Percentiles rank a stretch among this genome's conserved stretches.
Conservation (phyloP, 2,113 vertebrate species). For the Lanius collurio region DNA sequence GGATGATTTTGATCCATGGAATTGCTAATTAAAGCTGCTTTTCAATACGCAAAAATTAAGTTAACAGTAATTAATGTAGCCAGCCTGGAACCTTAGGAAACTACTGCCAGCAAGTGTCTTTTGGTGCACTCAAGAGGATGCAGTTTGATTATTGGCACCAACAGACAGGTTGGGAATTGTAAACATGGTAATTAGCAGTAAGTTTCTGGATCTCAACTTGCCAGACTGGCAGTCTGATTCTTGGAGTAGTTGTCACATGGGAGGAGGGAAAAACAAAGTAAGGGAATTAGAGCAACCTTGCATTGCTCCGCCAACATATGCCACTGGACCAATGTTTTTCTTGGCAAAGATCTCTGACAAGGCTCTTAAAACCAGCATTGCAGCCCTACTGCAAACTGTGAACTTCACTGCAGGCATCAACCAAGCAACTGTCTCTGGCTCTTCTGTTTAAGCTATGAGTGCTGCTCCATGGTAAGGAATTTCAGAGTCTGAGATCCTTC, state of each 20-base stretch:
- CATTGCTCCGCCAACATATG: conserved; percentile 68
- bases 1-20: conserved; percentile 60
- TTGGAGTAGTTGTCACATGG: conserved; percentile 66
- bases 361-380: conserved; percentile 54
- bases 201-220: conserved; percentile 77
- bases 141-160: conserved; percentile 73
- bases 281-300: conserved; percentile 73
- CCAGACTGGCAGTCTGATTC: conserved; percentile 74
- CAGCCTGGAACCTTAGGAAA: conserved; percentile 72
- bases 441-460: neutral
- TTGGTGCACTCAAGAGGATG: conserved; percentile 74
- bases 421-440: conserved; percentile 32
- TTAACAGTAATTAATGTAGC: conserved; percentile 78
- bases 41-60: conserved; percentile 64
- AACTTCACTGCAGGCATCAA: conserved; percentile 64
- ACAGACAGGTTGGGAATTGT: conserved; percentile 78
- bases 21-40: conserved; percentile 64
- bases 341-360: conserved; percentile 72
- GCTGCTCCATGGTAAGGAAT: neutral
- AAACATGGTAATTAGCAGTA: conserved; percentile 79
- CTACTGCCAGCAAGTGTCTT: conserved; percentile 73
- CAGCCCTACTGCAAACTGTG: conserved; percentile 59
- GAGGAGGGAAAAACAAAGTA: conserved; percentile 73
- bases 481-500: neutral
- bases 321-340: conserved; percentile 75